Evolutionary conservation across 1,140 invertebrate genomes (phyloP).

Genomic region (Colletes latitarsis): DNA sequence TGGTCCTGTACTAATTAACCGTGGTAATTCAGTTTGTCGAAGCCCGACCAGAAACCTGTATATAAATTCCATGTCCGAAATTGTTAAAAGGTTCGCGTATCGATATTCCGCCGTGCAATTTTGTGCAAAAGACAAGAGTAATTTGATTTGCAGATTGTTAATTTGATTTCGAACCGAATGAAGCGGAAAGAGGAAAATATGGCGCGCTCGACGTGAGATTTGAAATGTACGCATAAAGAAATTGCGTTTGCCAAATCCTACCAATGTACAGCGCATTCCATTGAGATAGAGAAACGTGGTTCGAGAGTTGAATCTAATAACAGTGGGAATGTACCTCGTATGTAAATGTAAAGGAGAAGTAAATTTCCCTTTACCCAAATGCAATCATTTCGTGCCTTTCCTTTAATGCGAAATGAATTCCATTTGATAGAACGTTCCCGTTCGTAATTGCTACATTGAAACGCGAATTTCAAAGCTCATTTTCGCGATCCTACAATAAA

Average conservation of each 20-base stretch:
- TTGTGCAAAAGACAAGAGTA: too few species aligned
- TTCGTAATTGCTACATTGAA: too few species aligned
- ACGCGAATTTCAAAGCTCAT: too few species aligned
- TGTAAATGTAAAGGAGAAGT: not conserved
- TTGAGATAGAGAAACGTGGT: not conserved
- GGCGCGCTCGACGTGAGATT: not conserved
- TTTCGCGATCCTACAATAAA: too few species aligned
- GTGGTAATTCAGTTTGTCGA: too few species aligned
- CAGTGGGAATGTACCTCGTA: not conserved
- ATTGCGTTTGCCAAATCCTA: not conserved
- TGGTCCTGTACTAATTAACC: too few species aligned
- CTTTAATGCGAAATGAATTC: too few species aligned
- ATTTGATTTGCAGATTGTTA: not conserved
- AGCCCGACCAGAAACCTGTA: too few species aligned
- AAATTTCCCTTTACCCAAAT: not conserved
- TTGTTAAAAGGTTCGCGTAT: too few species aligned
- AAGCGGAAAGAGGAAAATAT: not conserved
- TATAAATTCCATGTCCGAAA: too few species aligned
- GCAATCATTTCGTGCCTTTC: too few species aligned
- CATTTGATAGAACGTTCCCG: too few species aligned
- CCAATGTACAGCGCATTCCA: not conserved
- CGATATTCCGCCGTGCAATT: not conserved
- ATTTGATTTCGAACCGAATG: not conserved
- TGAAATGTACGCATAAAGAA: not conserved
- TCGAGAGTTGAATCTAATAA: not conserved